phyloP scores from a whole-genome alignment of 1,140 invertebrate genomes.

The Pseudomyrmex gracilis region DNA sequence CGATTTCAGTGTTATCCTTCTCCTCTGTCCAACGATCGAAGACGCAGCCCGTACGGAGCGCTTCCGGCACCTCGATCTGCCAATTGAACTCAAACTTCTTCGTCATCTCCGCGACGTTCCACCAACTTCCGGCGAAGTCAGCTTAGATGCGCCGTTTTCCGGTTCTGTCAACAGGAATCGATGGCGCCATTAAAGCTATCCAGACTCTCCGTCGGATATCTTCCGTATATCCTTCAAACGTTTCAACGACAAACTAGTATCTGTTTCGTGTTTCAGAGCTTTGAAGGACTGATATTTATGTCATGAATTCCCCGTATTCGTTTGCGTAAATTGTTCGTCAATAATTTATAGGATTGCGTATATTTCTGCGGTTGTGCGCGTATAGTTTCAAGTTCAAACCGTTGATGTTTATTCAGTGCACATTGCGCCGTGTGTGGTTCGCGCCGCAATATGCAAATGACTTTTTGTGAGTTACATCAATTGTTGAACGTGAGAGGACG shows the following conservation, averaged over 20 bases:
- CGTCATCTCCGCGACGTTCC: conserved; percentile 89
- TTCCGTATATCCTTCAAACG: not conserved
- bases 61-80: conserved; percentile 96
- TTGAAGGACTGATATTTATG: conserved; percentile 26
- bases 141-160: conserved; percentile 34
- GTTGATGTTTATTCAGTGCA: conserved; percentile 10
- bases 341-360: conserved; percentile 11
- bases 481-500: not conserved
- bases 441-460: not conserved
- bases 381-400: not conserved
- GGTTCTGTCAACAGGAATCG: conserved; percentile 43
- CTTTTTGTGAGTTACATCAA: conserved; percentile 5
- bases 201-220: not conserved
- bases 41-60: conserved; percentile 92
- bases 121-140: conserved; percentile 41
- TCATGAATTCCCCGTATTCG: not conserved
- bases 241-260: not conserved
- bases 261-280: conserved; percentile 3
- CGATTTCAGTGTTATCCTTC: conserved; percentile 95
- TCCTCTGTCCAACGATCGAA: conserved; percentile 99
- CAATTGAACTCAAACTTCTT: conserved; percentile 99
- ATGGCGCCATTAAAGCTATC: conserved; percentile 1
- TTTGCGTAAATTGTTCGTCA: conserved; percentile 13
- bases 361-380: not conserved
- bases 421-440: not conserved